Base-by-base conservation (phyloP, 2,797 vertebrate species). In the Molossus alvarezi region DNA sequence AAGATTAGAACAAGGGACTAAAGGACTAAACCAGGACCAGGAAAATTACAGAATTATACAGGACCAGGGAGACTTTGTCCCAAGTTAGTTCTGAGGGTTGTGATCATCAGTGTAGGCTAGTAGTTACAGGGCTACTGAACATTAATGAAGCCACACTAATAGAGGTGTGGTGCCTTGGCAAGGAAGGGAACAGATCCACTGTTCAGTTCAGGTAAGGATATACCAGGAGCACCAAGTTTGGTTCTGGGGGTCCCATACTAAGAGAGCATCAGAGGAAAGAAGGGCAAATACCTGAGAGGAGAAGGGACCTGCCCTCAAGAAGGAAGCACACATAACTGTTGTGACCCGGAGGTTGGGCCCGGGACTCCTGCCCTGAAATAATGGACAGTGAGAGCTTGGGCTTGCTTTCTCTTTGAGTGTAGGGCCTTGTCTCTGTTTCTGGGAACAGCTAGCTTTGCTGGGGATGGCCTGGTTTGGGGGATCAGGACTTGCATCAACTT, bases 11-110 rank as follows among this genome's bases (percentile, higher is more conserved):
- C 25, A 71, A 77, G 53, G 57, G 27, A 25, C 92, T 89, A 53
- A 95, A 96, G 57, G 27, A 25, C 92, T 89, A 53, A 95, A 96
- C 73, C n/a, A 88, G 55, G 88, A 79, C 37, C 60, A 72, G 80
- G 64, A 82, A 65, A 92, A 82, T 57, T 53, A 83, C 1, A 62
- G 75, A 57, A 25, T 82, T 86, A 75, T 62, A 60, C 6, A 89
- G n/a, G 18, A 21, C 15, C 29, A 18, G 62, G 53, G 60, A 79
- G 48, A 79, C 48, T 58, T 88, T 92, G 55, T 72, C 51, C 67
- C 80, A 71, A 58, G 33, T 87, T 33, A 58, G 10, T 85, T 88
- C 81, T 77, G 12, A 62, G 48, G 72, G 21, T 37, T 94, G 55
- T 76, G 58, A 20, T 88, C 62, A 58, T 88, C 18, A 75, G 13